Conservation (phyloP, 2,113 vertebrate genomes). For the Ia io region DNA sequence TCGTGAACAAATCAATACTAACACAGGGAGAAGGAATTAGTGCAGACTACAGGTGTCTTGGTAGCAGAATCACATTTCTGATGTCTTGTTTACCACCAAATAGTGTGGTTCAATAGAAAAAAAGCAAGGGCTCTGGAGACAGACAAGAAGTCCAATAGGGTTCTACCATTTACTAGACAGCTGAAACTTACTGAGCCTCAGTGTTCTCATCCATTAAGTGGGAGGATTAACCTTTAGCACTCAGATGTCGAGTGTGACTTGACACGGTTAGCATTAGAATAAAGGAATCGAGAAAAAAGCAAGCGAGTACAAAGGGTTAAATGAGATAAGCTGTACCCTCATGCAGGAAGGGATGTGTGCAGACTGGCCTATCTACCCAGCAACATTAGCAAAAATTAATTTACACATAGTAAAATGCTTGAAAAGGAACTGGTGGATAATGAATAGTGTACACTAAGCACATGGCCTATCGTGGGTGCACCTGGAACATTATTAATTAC, state of each 20-base stretch:
- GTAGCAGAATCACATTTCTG: neutral
- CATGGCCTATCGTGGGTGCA: rapidly evolving
- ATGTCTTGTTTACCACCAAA: neutral
- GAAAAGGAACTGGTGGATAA: neutral
- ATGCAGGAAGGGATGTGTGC: neutral
- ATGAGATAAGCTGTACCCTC: neutral
- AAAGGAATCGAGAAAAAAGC: too few relatives aligned
- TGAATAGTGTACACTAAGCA: neutral
- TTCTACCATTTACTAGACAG: neutral
- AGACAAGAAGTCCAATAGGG: neutral
- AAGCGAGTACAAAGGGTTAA: too few relatives aligned
- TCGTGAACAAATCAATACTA: neutral
- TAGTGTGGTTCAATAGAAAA: neutral
- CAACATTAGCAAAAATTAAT: neutral
- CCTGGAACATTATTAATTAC: neutral
- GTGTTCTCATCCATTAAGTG: neutral
- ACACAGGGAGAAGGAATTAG: neutral
- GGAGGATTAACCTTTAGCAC: too few relatives aligned
- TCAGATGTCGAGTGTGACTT: too few relatives aligned
- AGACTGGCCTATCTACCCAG: neutral
- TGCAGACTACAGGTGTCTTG: neutral
- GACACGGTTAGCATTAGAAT: too few relatives aligned
- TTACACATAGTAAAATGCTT: neutral
- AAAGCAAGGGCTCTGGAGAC: neutral
- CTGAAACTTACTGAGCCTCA: neutral